These are phyloP conservation scores for Sicus ferrugineus DNA, from an alignment of 2,888 invertebrate species.

Conservation along the genomic window DNA sequence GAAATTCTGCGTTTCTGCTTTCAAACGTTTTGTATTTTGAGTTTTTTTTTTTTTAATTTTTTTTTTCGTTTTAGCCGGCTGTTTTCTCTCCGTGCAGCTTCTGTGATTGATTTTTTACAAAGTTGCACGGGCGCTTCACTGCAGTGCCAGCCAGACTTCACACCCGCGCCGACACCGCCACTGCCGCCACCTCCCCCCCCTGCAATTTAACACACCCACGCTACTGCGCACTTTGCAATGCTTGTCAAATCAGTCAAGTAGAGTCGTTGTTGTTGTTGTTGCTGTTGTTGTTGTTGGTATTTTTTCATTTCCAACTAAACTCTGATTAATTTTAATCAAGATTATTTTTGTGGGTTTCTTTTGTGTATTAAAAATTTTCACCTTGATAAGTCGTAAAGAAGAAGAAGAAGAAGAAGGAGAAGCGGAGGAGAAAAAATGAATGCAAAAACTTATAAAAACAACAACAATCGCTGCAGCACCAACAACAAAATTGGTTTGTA, in stretches of 20 bases:
- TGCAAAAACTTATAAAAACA: background rate
- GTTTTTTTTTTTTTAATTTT: background rate
- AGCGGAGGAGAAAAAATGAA: background rate
- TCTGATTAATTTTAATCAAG: slow-evolving; percentile 29
- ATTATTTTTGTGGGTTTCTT: slow-evolving; percentile 8
- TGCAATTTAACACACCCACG: background rate
- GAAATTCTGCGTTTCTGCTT: background rate
- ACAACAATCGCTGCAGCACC: background rate
- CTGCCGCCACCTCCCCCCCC: background rate
- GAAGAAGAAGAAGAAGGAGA: background rate
- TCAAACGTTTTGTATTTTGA: background rate
- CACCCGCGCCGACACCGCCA: background rate
- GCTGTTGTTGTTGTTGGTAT: slow-evolving; percentile 18
- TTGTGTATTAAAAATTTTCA: slow-evolving; percentile 25
- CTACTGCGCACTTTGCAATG: background rate
- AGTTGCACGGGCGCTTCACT: too few relatives aligned
- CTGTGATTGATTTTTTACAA: too few relatives aligned
- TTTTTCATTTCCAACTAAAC: background rate
- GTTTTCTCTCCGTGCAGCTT: background rate
- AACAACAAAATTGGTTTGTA: slow-evolving; percentile 10
- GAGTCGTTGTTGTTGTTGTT: background rate
- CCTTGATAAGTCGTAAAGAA: slow-evolving; percentile 25
- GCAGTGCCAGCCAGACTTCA: background rate
- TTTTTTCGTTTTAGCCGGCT: background rate
- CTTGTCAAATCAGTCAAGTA: background rate